Evolutionary conservation across 2,888 invertebrate genomes (phyloP).

Genomic region (Euspilapteryx auroguttella): DNA sequence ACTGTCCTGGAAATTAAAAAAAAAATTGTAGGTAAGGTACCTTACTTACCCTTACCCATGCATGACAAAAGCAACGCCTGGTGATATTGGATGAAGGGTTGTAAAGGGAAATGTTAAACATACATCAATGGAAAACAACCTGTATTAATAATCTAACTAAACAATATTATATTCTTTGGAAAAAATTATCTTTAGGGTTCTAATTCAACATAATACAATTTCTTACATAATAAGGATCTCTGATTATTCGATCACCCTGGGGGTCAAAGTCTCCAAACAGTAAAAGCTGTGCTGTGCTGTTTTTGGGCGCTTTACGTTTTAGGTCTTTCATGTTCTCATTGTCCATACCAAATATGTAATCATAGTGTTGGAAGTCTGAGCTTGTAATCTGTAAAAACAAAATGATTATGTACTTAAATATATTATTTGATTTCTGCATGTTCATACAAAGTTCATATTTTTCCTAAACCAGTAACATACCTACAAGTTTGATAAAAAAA

Average conservation of each 20-base stretch:
- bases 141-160: too few species aligned
- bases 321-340: conserved; percentile 79
- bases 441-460: background rate
- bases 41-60: conserved; percentile 4
- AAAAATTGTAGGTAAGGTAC: too few species aligned
- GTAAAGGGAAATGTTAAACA: too few species aligned
- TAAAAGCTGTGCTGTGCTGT: conserved; percentile 71
- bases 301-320: conserved; percentile 62
- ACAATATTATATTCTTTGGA: too few species aligned
- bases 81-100: conserved; percentile 1
- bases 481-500: too few species aligned
- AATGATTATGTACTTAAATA: conserved; percentile 6
- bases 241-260: conserved; percentile 75
- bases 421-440: background rate
- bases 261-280: conserved; percentile 89
- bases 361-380: conserved; percentile 77
- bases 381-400: conserved; percentile 63
- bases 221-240: conserved; percentile 91
- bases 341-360: conserved; percentile 96
- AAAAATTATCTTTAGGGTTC: too few species aligned
- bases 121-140: too few species aligned
- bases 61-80: conserved; percentile 4
- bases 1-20: conserved; percentile 56
- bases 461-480: background rate
- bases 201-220: too few species aligned